Conservation (phyloP, 2,797 vertebrate genomes). For the Syngnathus acus region DNA sequence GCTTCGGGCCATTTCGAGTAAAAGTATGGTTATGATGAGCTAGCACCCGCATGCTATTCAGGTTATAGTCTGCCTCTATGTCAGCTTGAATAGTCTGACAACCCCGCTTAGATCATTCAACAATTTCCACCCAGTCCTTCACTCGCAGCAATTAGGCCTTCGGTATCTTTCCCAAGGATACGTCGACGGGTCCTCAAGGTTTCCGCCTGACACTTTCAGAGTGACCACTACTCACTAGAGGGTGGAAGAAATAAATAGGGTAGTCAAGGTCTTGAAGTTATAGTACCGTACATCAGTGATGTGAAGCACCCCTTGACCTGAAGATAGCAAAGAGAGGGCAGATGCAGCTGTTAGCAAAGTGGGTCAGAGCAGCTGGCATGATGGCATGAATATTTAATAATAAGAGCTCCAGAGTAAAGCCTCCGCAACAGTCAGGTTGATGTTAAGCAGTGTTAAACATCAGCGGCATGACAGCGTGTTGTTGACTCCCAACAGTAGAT, state of each 20-base stretch:
- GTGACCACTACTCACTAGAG: background rate
- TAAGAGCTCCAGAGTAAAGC: conserved; percentile 44
- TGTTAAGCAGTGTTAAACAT: conserved; percentile 48
- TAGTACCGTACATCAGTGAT: conserved; percentile 16
- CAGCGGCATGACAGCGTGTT: conserved; percentile 32
- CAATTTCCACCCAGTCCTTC: background rate
- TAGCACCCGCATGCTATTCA: too few species aligned
- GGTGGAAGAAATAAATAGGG: background rate
- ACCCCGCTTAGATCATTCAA: background rate
- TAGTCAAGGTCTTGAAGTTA: conserved; percentile 22
- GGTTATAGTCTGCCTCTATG: too few species aligned
- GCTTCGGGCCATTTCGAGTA: too few species aligned
- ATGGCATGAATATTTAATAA: conserved; percentile 60
- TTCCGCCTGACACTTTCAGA: conserved; percentile 1
- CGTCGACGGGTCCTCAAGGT: conserved; percentile 1
- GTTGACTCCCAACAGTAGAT: conserved; percentile 25
- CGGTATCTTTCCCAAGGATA: conserved; percentile 1
- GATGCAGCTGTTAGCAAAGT: conserved; percentile 60
- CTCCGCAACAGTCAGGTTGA: conserved; percentile 35
- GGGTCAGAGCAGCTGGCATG: conserved; percentile 59
- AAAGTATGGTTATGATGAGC: too few species aligned
- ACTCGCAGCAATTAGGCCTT: background rate
- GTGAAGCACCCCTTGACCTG: conserved; percentile 39
- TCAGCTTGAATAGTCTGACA: too few species aligned
- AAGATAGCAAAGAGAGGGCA: conserved; percentile 25